Evolutionary conservation across 1,140 invertebrate species (phyloP), one percentile per base, ranked within the genome.

Genomic region (Pseudomyrmex sp.): DNA sequence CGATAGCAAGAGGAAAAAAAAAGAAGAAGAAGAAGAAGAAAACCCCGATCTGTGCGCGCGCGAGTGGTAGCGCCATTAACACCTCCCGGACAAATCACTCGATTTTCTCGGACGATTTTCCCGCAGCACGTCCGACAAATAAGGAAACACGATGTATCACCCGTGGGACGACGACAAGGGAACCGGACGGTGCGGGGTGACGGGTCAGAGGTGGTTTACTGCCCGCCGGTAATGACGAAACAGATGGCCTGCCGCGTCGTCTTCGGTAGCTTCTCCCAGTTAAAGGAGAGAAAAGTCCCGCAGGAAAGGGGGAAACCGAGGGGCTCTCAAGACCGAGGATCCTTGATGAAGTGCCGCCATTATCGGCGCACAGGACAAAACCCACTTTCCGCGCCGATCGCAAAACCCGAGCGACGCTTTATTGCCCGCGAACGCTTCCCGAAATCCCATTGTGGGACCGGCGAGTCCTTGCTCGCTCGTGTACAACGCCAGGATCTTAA

Each of bases 101-200:
- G 93, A 94, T 94, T 94, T 94, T 94, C 93, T 93, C 91, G 90
- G 91, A 88, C 92, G 92, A 94, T 93, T 94, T 94, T 94, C 91
- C 90, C 91, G 92, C 90, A 90, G 92, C 93, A 94, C 93, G 93
- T 94, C 91, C 92, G 88, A 87, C 93, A 94, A 94, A 94, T 94
- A 94, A 94, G 93, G 92, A 94, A 93, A 94, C 91, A 93, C 93
- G 91, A 94, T 94, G 93, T 94, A 94, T 94, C 91, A 94, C 93
- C 93, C 93, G 91, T 83, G 93, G 93, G 93, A 94, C 88, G 90
- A 91, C 88, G 92, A 93, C 91, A 91, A 76, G 58, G 26, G 56
- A 66, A 68, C 59, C 74, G 80, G 52, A n/a, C 62, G 61, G 44
- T 56, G 52, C 58, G 73, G 70, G 62, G 46, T 61, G 59, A 73